Percentiles rank a stretch among this genome's conserved stretches.
Evolutionary conservation across 2,113 vertebrate species (phyloP).

Genomic region (Spheniscus mendiculus): DNA sequence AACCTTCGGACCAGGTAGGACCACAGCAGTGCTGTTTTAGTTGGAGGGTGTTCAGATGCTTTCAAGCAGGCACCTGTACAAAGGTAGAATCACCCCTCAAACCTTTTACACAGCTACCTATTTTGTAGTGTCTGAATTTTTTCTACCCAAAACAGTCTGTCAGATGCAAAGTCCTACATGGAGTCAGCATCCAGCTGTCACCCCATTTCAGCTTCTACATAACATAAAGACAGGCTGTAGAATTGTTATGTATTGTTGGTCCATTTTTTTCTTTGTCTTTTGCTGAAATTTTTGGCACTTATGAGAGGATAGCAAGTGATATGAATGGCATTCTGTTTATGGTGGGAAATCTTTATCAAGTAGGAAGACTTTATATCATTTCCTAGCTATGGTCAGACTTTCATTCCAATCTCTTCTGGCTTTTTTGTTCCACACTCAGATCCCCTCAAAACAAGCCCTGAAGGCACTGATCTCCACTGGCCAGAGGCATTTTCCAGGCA

Average conservation of each 20-base stretch:
- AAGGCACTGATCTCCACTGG: neutral
- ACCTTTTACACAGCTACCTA: neutral
- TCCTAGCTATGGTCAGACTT: neutral
- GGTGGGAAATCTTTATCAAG: neutral
- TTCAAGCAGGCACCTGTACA: neutral
- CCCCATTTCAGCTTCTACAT: neutral
- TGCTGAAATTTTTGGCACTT: neutral
- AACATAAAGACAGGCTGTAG: neutral
- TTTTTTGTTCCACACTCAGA: neutral
- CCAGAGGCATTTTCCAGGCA: neutral
- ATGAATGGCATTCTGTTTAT: neutral
- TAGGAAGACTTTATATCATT: slow-evolving; percentile 8
- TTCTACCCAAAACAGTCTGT: neutral
- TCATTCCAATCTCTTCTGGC: neutral
- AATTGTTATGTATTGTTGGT: neutral
- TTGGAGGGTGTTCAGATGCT: accelerated
- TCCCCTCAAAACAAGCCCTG: neutral
- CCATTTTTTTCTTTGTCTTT: neutral
- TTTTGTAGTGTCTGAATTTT: neutral
- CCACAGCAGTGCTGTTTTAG: neutral
- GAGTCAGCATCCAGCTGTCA: neutral
- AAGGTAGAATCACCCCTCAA: neutral
- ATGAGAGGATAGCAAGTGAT: neutral
- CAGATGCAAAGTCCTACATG: neutral
- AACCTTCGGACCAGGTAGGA: neutral